A percentile compares a stretch with the other conserved stretches of the same genome.
These are phyloP conservation scores for Sinohyriopsis cumingii DNA, from an alignment of 2,888 invertebrate species.

Conservation along the genomic window DNA sequence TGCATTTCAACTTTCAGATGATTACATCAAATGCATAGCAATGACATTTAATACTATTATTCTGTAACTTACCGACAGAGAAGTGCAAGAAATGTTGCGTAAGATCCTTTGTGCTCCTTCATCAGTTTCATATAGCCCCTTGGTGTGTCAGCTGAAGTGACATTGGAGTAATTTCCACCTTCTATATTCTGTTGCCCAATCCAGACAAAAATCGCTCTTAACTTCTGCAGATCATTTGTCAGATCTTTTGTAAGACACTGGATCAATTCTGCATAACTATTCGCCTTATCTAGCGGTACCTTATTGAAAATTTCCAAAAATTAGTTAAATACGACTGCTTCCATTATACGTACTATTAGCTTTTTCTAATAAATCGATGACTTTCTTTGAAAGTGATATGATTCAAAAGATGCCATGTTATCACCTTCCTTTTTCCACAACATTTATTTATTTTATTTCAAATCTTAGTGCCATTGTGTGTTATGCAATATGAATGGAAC, in stretches of 20 bases:
- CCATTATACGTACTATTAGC: too few species aligned
- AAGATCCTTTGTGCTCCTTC: slow-evolving; percentile 27
- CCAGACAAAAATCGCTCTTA: slow-evolving; percentile 35
- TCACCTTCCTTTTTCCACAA: too few species aligned
- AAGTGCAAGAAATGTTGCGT: slow-evolving; percentile 35
- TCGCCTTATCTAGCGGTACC: slow-evolving; percentile 25
- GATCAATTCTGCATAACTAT: slow-evolving; percentile 30
- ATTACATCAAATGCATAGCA: too few species aligned
- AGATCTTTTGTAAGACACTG: slow-evolving; percentile 23
- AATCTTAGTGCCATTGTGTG: too few species aligned
- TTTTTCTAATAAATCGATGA: too few species aligned
- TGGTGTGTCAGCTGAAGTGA: slow-evolving; percentile 28
- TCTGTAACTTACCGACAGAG: slow-evolving; percentile 28
- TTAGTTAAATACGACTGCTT: too few species aligned
- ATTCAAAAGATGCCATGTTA: too few species aligned
- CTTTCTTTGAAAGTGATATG: too few species aligned
- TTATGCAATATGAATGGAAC: too few species aligned
- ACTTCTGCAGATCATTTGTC: slow-evolving; percentile 32
- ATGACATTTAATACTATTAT: too few species aligned
- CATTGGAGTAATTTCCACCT: slow-evolving; percentile 19
- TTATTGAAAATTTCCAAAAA: slow-evolving; percentile 1
- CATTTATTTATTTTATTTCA: too few species aligned
- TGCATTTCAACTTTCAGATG: too few species aligned
- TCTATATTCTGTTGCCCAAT: slow-evolving; percentile 33
- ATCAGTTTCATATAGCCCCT: slow-evolving; percentile 38